phyloP scores from a whole-genome alignment of 2,888 invertebrate species.

The Ennomos quercinarius region DNA sequence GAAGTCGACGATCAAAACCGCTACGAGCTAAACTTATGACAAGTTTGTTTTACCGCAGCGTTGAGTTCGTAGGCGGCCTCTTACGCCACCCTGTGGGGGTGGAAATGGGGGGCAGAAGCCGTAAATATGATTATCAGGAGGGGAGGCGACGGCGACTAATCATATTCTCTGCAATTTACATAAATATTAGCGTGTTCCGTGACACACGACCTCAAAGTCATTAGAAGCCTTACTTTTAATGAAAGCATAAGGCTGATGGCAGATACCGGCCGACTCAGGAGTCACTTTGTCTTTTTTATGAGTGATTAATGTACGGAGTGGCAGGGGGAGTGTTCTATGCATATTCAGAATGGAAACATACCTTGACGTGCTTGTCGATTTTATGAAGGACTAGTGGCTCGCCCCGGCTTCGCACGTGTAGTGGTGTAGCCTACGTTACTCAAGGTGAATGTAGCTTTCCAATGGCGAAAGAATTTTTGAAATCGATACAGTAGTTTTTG shows the following conservation, averaged over 20 bases:
- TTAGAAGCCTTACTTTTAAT: conserved; percentile 57
- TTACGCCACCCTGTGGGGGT: conserved; percentile 28
- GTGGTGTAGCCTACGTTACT: no score
- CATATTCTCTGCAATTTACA: conserved; percentile 85
- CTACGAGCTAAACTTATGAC: conserved; percentile 23
- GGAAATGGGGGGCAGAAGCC: conserved; percentile 56
- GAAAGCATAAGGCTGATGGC: conserved; percentile 61
- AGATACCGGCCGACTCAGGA: conserved; percentile 68
- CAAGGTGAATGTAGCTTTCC: no score
- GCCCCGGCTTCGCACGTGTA: no score
- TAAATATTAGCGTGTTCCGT: conserved; percentile 84
- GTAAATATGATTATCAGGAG: conserved; percentile 85
- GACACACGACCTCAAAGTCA: conserved; percentile 73
- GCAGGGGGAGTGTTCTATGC: conserved; percentile 61
- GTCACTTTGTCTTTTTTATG: conserved; percentile 83
- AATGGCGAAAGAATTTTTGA: no score
- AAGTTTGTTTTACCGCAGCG: conserved; percentile 45
- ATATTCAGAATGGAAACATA: conserved; percentile 63
- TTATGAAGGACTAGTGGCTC: conserved; percentile 44
- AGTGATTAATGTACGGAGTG: conserved; percentile 77
- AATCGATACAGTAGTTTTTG: no score
- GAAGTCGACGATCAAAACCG: conserved; percentile 29
- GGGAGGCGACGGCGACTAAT: conserved; percentile 84
- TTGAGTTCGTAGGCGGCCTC: conserved; percentile 45
- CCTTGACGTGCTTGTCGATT: conserved; percentile 44